Conservation (phyloP, 2,113 vertebrate genomes). For the Zeus faber region DNA sequence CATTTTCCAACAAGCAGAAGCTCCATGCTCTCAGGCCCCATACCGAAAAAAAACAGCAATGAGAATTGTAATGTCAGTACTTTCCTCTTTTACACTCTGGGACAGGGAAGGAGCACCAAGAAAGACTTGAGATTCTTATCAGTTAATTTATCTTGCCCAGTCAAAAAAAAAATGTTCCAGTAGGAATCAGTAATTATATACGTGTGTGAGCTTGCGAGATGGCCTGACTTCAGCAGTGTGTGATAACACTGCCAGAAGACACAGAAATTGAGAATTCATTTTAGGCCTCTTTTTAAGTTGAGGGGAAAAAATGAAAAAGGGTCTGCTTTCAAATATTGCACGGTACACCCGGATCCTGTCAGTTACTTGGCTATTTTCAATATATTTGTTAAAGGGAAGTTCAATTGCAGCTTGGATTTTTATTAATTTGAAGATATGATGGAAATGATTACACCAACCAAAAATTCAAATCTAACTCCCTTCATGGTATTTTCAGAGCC, state of each 20-base stretch:
- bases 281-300: conserved; percentile 38
- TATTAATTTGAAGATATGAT: conserved; percentile 50
- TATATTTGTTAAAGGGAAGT: conserved; percentile 42
- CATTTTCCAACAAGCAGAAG: conserved; percentile 33
- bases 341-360: conserved; percentile 25
- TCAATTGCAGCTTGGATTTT: conserved; percentile 24
- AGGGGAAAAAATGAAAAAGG: conserved; percentile 5
- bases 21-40: conserved; percentile 25
- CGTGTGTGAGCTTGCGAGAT: conserved; percentile 46
- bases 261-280: conserved; percentile 41
- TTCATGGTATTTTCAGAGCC: conserved; percentile 19
- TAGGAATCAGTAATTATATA: conserved; percentile 65
- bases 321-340: conserved; percentile 38
- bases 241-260: conserved; percentile 56
- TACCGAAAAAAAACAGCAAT: conserved; percentile 27
- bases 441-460: conserved; percentile 36
- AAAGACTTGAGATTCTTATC: conserved; percentile 49
- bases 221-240: conserved; percentile 61
- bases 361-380: conserved; percentile 27
- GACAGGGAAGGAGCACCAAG: conserved; percentile 37
- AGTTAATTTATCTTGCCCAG: conserved; percentile 72
- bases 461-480: conserved; percentile 31
- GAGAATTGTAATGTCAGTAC: conserved; percentile 38
- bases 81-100: conserved; percentile 39
- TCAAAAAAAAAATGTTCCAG: conserved; percentile 52